Conservation (phyloP, 2,113 vertebrate species). For the Ciconia boyciana region DNA sequence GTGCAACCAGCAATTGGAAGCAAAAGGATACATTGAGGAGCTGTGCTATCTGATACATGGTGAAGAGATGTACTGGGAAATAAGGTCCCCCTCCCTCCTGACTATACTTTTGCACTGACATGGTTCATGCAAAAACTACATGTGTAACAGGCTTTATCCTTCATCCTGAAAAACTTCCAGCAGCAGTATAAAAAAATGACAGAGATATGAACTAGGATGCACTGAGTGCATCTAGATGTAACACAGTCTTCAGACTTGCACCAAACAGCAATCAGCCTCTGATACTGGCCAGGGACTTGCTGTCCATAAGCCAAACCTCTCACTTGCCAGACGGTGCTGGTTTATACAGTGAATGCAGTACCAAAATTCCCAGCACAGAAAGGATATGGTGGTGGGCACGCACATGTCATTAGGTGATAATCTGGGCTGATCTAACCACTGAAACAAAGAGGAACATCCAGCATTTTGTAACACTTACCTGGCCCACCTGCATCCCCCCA, state of each 20-base stretch:
- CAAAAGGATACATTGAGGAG: neutral
- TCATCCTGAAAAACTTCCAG: neutral
- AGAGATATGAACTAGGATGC: neutral
- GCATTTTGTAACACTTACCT: neutral
- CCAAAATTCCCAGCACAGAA: neutral
- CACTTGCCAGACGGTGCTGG: neutral
- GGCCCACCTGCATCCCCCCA: neutral
- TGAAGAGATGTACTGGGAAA: neutral
- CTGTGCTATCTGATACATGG: neutral
- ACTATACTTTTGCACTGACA: neutral
- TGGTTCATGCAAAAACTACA: neutral
- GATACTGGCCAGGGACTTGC: neutral
- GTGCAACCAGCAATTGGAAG: neutral
- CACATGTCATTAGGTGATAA: fast-evolving
- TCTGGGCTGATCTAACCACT: neutral
- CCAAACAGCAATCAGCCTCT: neutral
- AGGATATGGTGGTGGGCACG: neutral
- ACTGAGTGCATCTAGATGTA: neutral
- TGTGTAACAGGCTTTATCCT: neutral
- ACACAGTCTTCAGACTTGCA: neutral
- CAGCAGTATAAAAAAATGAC: neutral
- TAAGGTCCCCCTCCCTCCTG: neutral
- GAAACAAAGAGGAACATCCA: neutral
- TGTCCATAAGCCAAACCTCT: neutral
- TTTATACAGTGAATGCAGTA: neutral